phyloP scores from a whole-genome alignment of 2,888 invertebrate species.

The Aquatica leii region DNA sequence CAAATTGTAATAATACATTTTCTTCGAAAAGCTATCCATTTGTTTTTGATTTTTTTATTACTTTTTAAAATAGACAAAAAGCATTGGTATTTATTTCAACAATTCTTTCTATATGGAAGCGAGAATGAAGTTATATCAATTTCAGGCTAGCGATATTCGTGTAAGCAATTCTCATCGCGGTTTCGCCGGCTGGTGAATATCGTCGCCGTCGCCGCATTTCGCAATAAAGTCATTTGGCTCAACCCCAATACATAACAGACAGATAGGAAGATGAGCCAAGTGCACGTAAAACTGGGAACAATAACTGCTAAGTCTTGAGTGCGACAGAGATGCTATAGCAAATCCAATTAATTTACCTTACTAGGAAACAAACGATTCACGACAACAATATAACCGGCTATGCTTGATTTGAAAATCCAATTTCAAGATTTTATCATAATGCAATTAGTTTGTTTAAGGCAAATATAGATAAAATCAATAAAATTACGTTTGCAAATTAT shows the following conservation, averaged over 20 bases:
- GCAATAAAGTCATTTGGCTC: constrained; percentile 44
- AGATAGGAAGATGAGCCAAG: constrained; percentile 41
- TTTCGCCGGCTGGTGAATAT: constrained; percentile 43
- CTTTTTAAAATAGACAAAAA: constrained; percentile 11
- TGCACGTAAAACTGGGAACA: constrained; percentile 31
- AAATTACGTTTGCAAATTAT: too few species aligned
- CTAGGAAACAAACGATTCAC: constrained; percentile 46
- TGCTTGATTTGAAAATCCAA: constrained; percentile 45
- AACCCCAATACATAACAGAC: constrained; percentile 43
- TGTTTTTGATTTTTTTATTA: constrained; percentile 19
- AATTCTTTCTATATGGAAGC: constrained; percentile 12
- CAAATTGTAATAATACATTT: constrained; percentile 18
- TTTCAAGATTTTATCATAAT: constrained; percentile 47
- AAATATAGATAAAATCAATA: constrained; percentile 22
- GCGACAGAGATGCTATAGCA: constrained; percentile 34
- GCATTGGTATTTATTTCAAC: background rate
- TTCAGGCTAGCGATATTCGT: constrained; percentile 37
- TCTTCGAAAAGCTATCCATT: constrained; percentile 19
- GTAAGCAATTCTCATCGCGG: constrained; percentile 43
- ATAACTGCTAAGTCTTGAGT: background rate
- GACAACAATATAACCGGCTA: constrained; percentile 46
- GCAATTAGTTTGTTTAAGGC: constrained; percentile 48
- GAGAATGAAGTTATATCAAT: constrained; percentile 30
- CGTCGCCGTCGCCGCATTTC: constrained; percentile 41
- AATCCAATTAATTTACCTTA: constrained; percentile 52